Evolutionary conservation across 1,140 invertebrate species (phyloP), one percentile per base, ranked within the genome.

Genomic region (Drosophila nannoptera): DNA sequence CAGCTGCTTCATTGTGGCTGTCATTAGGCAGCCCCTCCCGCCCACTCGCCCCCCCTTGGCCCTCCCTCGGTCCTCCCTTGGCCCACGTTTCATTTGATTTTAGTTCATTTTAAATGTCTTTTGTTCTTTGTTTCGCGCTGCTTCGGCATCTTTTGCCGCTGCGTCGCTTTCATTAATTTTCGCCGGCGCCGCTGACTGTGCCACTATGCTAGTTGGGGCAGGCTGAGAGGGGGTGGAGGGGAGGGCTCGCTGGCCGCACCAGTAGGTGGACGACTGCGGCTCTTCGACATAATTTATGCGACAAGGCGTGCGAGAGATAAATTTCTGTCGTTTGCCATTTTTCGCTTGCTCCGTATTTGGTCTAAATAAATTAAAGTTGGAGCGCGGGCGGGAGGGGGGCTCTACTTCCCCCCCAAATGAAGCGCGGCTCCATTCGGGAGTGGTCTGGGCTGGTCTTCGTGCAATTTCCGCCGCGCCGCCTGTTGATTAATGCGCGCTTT

Each of bases 61-160:
- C 22, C 22, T 63, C 12, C 61, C 31, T 33, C 49, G n/a, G 61
- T n/a, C n/a, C n/a, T n/a, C n/a, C n/a, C n/a, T n/a, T n/a, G n/a
- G n/a, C n/a, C 64, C 48, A 72, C 74, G 86, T 81, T 86, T 86
- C 81, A 86, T 86, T 86, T 86, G 82, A 86, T 86, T 86, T 86
- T 81, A 86, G 81, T 86, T 86, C 81, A 86, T 86, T 86, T 86
- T 81, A 86, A 86, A 68, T 86, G 77, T 77, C 81, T 86, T 84
- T 86, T 80, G 81, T 86, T 77, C 80, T 75, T 71, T 74, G 73
- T 84, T 84, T 83, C 78, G 40, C 64, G 75, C 81, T 78, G 77
- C 81, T 86, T 80, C 77, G 80, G 81, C 81, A 84, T 83, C 76
- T 84, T 86, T 78, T 67, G 63, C 63, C 63, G 64, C 64, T 71